Base-by-base conservation (phyloP, 2,113 vertebrate species). In the Nibea coibor region DNA sequence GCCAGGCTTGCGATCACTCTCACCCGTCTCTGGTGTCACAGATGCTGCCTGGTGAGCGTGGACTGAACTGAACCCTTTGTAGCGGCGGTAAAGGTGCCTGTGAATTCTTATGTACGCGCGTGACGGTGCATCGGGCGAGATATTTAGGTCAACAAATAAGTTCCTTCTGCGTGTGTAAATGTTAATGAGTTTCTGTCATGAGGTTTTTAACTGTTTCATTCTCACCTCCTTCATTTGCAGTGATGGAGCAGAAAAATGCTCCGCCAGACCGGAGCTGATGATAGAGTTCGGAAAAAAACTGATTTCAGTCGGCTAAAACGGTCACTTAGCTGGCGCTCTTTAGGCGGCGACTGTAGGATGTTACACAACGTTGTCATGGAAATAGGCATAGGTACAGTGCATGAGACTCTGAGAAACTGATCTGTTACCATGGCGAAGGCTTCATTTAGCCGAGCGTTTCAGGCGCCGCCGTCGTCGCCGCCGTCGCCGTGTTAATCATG, bases 401-500 rank as follows among this genome's bases (percentile, higher is more conserved):
- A 26, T 15, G 22, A 75, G 50, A n/a, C 59, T 83, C 69, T 39
- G 11, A 75, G 11, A 75, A 80, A 77, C 22, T n/a, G 70, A 78
- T 83, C 81, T 54, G 89, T 92, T 89, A 73, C 91, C 88, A 87
- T 86, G 84, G 89, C 35, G 6, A 92, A 80, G 19, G 65, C n/a
- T 72, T 70, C 54, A 70, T 87, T 84, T 83, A 83, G 47, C 62
- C 9, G 0, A 35, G 50, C 50, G 42, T 84, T 71, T 43, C 35
- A 61, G 66, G 10, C 5, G 58, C 51, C 5, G 31, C 1, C 5
- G 57, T 48, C 31, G 57, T 48, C 31, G 31, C 1, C 31, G 62
- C 10, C 5, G 17, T 35, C 14, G 63, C 58, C 3, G 58, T 57
- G 78, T 77, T 84, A 81, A 84, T 83, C 68, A 62, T 61, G 58